These are phyloP conservation scores for Labroides dimidiatus DNA, from an alignment of 2,797 vertebrate genomes.

Conservation along the genomic window DNA sequence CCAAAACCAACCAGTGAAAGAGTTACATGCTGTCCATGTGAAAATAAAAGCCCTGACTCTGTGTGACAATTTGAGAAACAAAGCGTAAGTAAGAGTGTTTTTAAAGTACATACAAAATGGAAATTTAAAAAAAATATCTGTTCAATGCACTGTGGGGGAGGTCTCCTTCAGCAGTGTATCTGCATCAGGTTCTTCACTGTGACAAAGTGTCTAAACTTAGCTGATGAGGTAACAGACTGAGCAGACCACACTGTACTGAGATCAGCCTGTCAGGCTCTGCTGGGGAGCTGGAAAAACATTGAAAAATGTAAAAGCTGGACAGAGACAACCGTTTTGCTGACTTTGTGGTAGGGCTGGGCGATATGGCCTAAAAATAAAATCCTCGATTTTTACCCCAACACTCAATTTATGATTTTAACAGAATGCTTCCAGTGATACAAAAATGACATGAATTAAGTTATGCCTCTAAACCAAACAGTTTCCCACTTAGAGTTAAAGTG, in stretches of 20 bases:
- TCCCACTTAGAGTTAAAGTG: too few species aligned
- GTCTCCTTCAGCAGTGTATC: not conserved
- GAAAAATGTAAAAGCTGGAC: not conserved
- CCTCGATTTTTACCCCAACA: too few species aligned
- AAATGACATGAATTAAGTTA: too few species aligned
- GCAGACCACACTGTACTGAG: constrained; percentile 41
- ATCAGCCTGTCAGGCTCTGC: constrained; percentile 19
- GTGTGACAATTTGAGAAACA: too few species aligned
- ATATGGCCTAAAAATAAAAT: too few species aligned
- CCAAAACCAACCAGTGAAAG: too few species aligned
- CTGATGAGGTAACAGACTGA: constrained; percentile 32
- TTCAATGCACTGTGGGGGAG: not conserved
- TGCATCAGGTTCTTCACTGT: constrained; percentile 31
- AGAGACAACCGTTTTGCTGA: not conserved
- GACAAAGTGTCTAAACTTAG: constrained; percentile 59
- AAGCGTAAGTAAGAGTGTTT: not conserved
- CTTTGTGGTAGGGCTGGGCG: too few species aligned
- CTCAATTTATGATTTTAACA: too few species aligned
- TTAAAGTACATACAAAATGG: not conserved
- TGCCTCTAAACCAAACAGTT: too few species aligned
- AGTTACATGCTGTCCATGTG: too few species aligned
- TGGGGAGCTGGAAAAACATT: not conserved
- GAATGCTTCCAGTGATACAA: too few species aligned
- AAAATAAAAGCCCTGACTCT: too few species aligned
- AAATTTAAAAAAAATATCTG: not conserved